Base-by-base conservation (phyloP, 92 coral and sea anemone genomes). In the Palythoa caribaeorum region DNA sequence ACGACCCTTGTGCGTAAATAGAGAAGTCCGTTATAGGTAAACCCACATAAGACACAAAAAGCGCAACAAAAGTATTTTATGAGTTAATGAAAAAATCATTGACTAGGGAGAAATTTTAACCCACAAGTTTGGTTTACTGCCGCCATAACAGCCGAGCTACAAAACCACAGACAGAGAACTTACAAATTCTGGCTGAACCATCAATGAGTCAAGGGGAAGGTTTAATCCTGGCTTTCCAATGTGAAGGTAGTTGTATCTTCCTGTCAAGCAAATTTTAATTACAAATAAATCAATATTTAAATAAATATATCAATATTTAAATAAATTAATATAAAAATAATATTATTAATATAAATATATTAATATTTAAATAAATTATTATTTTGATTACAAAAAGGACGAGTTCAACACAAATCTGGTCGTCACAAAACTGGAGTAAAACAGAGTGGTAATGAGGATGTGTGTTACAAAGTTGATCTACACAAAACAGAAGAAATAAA, bases 181-280 rank as follows among this genome's bases (percentile, higher is more conserved):
- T 89, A 97, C 99, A 83, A 95, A 97, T 90, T 97, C 99, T 12
- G 99, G 98, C 21, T 97, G 99, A 10, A 96, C 99, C 99, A 97
- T 97, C 20, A 95, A 92, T 11, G 99, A 96, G 60, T 97, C 99
- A 70, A 97, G 83, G 9, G 97, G 99, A 20, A 97, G 85, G 84
- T 91, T 94, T 1, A 97, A 92, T 15, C 94, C 92, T 0, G 99
- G 98, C 83, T 97, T 97, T 38, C 98, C 94, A 52, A 97, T 92
- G 74, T 97, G 98, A 53, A 97, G 95, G 74, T 97, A 97, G 78
- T 90, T 92, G 68, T 84, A 97, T 37, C 97, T 98, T 60, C 99
- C 99, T 97, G 83, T 37, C 83, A 63, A 79, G 16, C 76, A 16
- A 47, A 19, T 9, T 28, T 28, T 28, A 28, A 28, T 28, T 28